Percentiles rank a stretch among this genome's conserved stretches.
These are phyloP conservation scores for Celastrina argiolus DNA, from an alignment of 2,888 invertebrate species.

Conservation along the genomic window DNA sequence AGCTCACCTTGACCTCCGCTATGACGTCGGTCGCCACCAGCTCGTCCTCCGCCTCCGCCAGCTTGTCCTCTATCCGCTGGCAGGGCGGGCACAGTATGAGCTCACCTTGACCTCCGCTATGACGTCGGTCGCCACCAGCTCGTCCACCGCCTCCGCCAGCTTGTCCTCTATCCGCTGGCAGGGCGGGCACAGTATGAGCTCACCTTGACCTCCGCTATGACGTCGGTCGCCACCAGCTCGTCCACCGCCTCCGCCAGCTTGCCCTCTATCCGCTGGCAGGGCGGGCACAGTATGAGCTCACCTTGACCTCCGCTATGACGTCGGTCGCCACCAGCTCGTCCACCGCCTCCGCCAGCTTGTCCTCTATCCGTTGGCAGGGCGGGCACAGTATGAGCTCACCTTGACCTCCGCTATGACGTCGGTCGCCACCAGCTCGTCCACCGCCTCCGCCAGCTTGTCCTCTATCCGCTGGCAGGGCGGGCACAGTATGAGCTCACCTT, in stretches of 20 bases:
- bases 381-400: constrained; percentile 94
- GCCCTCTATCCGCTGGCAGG: constrained; percentile 74
- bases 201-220: too few relatives aligned
- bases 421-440: constrained; percentile 78
- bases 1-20: too few relatives aligned
- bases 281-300: constrained; percentile 93
- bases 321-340: constrained; percentile 77
- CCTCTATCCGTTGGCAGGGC: constrained; percentile 78
- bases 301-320: constrained; percentile 60
- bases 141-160: constrained; percentile 82
- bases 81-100: too few relatives aligned
- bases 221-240: too few relatives aligned
- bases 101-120: too few relatives aligned
- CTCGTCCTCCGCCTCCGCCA: constrained; percentile 81
- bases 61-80: too few relatives aligned
- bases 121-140: too few relatives aligned
- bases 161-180: too few relatives aligned
- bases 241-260: constrained; percentile 81
- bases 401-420: constrained; percentile 67
- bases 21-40: constrained; percentile 76
- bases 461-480: too few relatives aligned
- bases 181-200: constrained; percentile 92
- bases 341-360: constrained; percentile 79
- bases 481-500: constrained; percentile 93
- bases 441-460: too few relatives aligned